phyloP scores from a whole-genome alignment of 2,888 invertebrate species.

The Drosophila bunnanda region DNA sequence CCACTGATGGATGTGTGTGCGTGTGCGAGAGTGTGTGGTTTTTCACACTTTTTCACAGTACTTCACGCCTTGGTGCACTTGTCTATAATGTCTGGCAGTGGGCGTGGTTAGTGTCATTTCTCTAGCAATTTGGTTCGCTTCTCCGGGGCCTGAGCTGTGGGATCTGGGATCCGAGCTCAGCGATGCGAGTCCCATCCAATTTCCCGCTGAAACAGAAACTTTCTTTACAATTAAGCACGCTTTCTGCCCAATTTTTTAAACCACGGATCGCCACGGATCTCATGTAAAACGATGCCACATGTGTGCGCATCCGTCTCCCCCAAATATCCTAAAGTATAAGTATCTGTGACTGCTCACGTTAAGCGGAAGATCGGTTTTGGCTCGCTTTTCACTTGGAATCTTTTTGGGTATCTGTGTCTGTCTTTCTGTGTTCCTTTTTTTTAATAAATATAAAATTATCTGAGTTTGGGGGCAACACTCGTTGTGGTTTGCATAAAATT shows the following conservation, averaged over 20 bases:
- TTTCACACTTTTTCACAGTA: constrained; percentile 67
- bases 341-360: constrained; percentile 50
- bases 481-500: constrained; percentile 40
- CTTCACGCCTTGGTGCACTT: constrained; percentile 66
- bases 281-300: constrained; percentile 78
- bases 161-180: constrained; percentile 4
- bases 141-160: constrained; percentile 58
- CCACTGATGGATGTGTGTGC: constrained; percentile 45
- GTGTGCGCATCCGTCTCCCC: constrained; percentile 46
- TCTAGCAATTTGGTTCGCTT: constrained; percentile 71
- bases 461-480: constrained; percentile 40
- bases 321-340: constrained; percentile 47
- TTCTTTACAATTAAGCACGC: constrained; percentile 77
- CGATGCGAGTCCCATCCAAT: constrained; percentile 20
- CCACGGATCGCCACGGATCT: constrained; percentile 60
- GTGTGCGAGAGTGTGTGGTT: constrained; percentile 67
- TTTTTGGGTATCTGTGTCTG: constrained; percentile 9
- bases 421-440: constrained; percentile 29
- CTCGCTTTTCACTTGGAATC: constrained; percentile 60
- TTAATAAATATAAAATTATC: constrained; percentile 76
- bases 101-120: constrained; percentile 75
- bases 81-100: constrained; percentile 9
- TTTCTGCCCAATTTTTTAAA: constrained; percentile 76
- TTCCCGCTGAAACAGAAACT: constrained; percentile 61
- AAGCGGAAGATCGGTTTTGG: constrained; percentile 72